Evolutionary conservation across 1,140 invertebrate species (phyloP).

Genomic region (Bombus polaris): DNA sequence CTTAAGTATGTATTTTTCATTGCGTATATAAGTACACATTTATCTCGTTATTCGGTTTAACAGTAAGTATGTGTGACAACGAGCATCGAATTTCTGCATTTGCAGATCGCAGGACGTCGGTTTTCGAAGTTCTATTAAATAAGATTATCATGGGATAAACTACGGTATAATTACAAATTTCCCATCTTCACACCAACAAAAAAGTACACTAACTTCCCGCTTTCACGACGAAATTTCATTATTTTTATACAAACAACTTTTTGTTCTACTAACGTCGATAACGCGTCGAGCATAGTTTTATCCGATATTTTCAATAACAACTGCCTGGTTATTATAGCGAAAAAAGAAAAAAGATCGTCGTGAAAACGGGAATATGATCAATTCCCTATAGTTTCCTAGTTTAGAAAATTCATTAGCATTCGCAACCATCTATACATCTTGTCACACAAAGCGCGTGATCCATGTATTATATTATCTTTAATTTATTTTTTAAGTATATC

Average conservation of each 20-base stretch:
- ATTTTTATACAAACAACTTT: neutral
- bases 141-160: slow-evolving; percentile 14
- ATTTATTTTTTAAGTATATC: slow-evolving; percentile 44
- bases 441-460: neutral
- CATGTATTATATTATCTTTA: neutral
- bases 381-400: neutral
- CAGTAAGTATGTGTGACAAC: slow-evolving; percentile 42
- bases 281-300: neutral
- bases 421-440: neutral
- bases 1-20: slow-evolving; percentile 60
- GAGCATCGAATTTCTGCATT: slow-evolving; percentile 33
- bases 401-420: slow-evolving; percentile 5
- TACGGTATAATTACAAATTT: slow-evolving; percentile 3
- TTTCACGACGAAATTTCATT: slow-evolving; percentile 9
- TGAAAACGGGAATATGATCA: slow-evolving; percentile 1
- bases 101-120: neutral
- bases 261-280: neutral
- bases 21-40: slow-evolving; percentile 72
- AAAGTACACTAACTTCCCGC: neutral
- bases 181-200: slow-evolving; percentile 25
- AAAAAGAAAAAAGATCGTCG: neutral
- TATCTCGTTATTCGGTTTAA: slow-evolving; percentile 58
- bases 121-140: slow-evolving; percentile 22
- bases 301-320: neutral
- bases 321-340: fast-evolving